phyloP scores from a whole-genome alignment of 2,888 invertebrate genomes.

The Heteromyza rotundicornis region DNA sequence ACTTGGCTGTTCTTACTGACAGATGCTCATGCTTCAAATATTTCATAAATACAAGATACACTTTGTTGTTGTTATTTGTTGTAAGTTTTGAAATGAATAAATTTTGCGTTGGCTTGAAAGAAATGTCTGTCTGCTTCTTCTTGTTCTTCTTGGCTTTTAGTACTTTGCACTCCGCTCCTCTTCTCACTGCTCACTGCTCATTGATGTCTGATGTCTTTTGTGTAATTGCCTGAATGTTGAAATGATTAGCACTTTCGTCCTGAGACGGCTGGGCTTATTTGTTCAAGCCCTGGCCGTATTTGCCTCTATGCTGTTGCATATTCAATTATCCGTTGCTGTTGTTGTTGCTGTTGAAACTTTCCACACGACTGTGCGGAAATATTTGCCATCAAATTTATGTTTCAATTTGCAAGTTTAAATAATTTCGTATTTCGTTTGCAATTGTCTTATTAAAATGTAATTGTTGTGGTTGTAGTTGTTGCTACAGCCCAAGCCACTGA shows the following conservation, averaged over 20 bases:
- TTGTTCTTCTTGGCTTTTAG: too few species aligned
- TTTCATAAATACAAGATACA: too few species aligned
- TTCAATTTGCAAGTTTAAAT: neutral
- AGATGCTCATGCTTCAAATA: too few species aligned
- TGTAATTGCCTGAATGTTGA: neutral
- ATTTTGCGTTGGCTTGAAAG: too few species aligned
- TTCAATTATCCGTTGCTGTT: neutral
- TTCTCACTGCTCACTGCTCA: too few species aligned
- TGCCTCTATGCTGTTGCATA: neutral
- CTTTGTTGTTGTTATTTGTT: too few species aligned
- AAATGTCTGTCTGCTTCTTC: too few species aligned
- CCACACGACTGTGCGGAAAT: neutral
- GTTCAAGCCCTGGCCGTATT: neutral
- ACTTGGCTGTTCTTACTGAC: too few species aligned
- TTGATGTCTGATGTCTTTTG: neutral
- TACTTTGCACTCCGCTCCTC: too few species aligned
- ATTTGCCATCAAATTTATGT: slow-evolving; percentile 3
- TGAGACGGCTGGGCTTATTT: neutral
- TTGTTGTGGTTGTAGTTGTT: neutral
- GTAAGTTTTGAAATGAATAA: too few species aligned
- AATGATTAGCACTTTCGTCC: neutral
- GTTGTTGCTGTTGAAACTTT: neutral
- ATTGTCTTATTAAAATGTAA: neutral
- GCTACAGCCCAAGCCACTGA: too few species aligned
- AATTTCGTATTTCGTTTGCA: neutral